Conservation (phyloP, 2,797 vertebrate genomes). For the Ammospiza maritima region DNA sequence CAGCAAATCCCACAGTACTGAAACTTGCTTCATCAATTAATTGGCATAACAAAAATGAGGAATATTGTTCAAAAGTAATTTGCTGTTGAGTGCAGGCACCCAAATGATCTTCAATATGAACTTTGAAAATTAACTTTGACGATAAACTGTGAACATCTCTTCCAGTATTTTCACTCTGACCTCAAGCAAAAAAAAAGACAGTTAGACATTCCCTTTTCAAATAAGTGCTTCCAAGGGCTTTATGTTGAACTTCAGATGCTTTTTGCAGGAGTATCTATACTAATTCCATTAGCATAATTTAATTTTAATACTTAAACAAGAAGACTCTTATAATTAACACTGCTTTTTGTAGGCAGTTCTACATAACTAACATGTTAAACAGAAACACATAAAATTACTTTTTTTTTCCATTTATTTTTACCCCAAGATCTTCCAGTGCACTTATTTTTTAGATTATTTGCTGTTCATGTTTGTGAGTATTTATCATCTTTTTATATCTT, state of each 20-base stretch:
- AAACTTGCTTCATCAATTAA: neutral
- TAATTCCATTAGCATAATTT: neutral
- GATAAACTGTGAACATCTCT: neutral
- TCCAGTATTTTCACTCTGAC: neutral
- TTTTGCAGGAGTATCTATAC: neutral
- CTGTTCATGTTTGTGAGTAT: neutral
- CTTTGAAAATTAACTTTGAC: neutral
- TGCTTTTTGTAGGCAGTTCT: neutral
- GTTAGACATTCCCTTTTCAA: neutral
- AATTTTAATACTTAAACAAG: neutral
- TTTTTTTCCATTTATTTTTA: neutral
- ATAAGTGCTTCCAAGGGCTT: neutral
- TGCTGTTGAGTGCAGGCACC: neutral
- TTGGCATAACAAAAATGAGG: neutral
- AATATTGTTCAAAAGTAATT: neutral
- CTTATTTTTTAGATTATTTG: neutral
- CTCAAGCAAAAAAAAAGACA: neutral
- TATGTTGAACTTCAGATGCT: neutral
- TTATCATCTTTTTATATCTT: neutral
- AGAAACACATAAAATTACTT: neutral
- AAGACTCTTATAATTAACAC: neutral
- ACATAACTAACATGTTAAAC: neutral
- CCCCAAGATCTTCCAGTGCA: neutral
- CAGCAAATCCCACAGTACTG: neutral
- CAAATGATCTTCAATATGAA: neutral